A percentile compares a stretch with the other conserved stretches of the same genome.
Conservation (phyloP, 2,797 vertebrate genomes). For the Centroberyx gerrardi region DNA sequence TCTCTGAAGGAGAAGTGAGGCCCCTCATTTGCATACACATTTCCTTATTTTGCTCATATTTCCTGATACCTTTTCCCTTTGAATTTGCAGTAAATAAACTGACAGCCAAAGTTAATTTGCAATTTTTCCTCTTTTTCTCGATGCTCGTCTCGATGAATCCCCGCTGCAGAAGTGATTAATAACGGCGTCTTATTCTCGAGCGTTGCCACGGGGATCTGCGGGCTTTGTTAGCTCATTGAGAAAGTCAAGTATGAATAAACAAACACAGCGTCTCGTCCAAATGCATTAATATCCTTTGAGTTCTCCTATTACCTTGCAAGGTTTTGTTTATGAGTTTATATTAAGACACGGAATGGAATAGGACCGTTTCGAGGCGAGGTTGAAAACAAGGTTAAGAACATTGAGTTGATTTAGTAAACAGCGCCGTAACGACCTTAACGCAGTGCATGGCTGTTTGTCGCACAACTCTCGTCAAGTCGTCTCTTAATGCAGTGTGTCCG, state of each 20-base stretch:
- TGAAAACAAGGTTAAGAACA: not conserved
- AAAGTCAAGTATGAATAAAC: slow-evolving; percentile 41
- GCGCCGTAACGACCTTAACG: slow-evolving; percentile 30
- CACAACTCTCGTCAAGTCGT: slow-evolving; percentile 26
- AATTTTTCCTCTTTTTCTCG: slow-evolving; percentile 33
- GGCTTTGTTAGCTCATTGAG: slow-evolving; percentile 33
- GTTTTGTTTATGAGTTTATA: slow-evolving; percentile 20
- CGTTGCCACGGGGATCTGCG: slow-evolving; percentile 14
- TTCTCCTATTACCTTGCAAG: slow-evolving; percentile 7
- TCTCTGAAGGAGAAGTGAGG: slow-evolving; percentile 64
- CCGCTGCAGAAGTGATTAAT: slow-evolving; percentile 51
- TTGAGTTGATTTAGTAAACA: slow-evolving; percentile 19
- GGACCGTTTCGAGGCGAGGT: not conserved
- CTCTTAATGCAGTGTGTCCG: slow-evolving; percentile 43
- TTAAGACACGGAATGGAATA: slow-evolving; percentile 13
- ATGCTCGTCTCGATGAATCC: slow-evolving; percentile 39
- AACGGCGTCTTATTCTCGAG: slow-evolving; percentile 37
- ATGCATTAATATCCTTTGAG: not conserved
- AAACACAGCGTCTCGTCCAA: slow-evolving; percentile 31
- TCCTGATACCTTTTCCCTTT: slow-evolving; percentile 60
- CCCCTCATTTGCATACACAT: slow-evolving; percentile 63
- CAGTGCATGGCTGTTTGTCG: slow-evolving; percentile 28
- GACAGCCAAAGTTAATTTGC: slow-evolving; percentile 63
- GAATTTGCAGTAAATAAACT: slow-evolving; percentile 51
- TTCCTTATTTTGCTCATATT: slow-evolving; percentile 52